Evolutionary conservation across 2,888 invertebrate species (phyloP), one percentile per base, ranked within the genome.

Genomic region (Drosophila lutescens): DNA sequence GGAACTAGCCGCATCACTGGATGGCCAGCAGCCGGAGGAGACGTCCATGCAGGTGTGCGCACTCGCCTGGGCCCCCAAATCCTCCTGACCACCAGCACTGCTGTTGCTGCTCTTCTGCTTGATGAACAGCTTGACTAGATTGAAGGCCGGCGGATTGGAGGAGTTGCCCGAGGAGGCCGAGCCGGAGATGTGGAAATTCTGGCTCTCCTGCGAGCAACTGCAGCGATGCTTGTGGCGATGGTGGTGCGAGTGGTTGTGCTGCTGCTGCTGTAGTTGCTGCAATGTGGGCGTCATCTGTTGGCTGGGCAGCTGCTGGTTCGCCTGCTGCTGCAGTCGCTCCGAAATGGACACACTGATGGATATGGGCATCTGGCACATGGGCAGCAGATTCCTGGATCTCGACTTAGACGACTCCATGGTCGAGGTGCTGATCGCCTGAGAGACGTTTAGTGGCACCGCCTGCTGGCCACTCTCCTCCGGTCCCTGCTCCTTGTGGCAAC

Each of bases 111-210:
- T 97, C 91, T 97, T 97, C 90, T 97, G 97, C 91, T 97, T 97
- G 94, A 97, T 97, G 90, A 97, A 97, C 77, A 97, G 93, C 91
- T 96, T 96, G 46, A 97, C 96, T 89, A 97, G 94, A 92, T 95
- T 97, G 91, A 97, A 95, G 79, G 96, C 95, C 88, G 95, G 95
- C 74, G 95, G 94, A 80, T 95, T 94, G 51, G 91, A 92, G 93
- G 91, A 92, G 93, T 93, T 91, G 51, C 89, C 88, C 51, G 91
- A 90, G 13, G 91, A 91, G 44, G 89, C 87, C 6, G 91, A 91
- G n/a, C 91, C 91, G 2, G 91, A 90, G 66, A 89, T 90, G 53
- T 80, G 80, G 51, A 86, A 88, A 73, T 86, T 85, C 62, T 90
- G 90, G 50, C 89, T 89, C 23, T 78, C 83, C 36, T 83, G 86